Evolutionary conservation across 1,140 invertebrate species (phyloP), one percentile per base, ranked within the genome.

Genomic region (Hyposmocoma kahamanoa): DNA sequence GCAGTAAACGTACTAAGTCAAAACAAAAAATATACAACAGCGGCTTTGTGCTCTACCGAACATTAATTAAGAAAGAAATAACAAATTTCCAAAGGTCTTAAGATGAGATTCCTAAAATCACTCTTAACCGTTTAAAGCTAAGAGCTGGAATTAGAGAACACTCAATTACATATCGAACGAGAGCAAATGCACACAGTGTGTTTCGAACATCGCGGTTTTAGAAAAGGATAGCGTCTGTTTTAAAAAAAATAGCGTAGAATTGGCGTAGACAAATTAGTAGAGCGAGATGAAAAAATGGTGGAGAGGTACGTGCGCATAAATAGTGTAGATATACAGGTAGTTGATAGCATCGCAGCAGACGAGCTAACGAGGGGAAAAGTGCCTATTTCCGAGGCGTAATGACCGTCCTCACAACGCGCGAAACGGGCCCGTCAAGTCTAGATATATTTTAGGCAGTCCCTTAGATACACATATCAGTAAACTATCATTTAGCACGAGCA

Each of bases 341-440:
- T 64, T 65, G 47, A 62, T 55, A 71, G 54, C 50, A 63, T 51
- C 51, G 59, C 49, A 51, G 61, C 59, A 59, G 59, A 60, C 63
- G 41, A 64, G 70, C 71, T 83, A 83, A 84, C 78, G 76, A 82
- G 74, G 74, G 72, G 72, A 82, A 84, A 80, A 84, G 78, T 82
- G 80, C 67, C 80, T 82, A 84, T 84, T 80, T 84, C 80, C 80
- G 71, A 65, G 66, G 43, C 61, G 67, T 82, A 82, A 84, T 84
- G 76, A 79, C 78, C 67, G 60, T 59, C 59, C 61, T 67, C 67
- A 66, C 74, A 72, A 57, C 71, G 71, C 67, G 62, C 67, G 50
- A 61, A 54, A 59, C 50, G 53, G 53, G 18, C 28, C 22, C 39
- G 42, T 43, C 26, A 21, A n/a, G n/a, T n/a, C n/a, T n/a, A n/a